Base-by-base conservation (phyloP, 1,140 invertebrate species). In the Brachionus koreanus region DNA sequence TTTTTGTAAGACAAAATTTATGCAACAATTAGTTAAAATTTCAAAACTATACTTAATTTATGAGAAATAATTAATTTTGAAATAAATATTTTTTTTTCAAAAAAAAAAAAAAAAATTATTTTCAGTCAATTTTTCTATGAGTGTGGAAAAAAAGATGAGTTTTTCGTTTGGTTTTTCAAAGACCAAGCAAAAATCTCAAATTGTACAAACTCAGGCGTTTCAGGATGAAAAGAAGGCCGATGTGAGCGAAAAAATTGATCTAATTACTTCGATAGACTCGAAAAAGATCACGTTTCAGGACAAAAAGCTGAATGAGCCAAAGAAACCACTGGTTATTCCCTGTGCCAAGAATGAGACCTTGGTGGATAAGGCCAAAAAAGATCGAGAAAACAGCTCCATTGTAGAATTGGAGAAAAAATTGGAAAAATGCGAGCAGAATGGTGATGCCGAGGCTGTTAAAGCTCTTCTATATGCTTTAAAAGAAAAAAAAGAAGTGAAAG, bases 111-210 rank as follows among this genome's bases (percentile, higher is more conserved):
- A 19, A 69, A 19, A 69, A n/a, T n/a, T n/a, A 6, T 19, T 39
- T 69, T 39, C n/a, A 37, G 25, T n/a, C 16, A 16, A 39, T 43
- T 9, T 19, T 7, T 16, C 5, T 19, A 69, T 69, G 65, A 69
- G 37, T 69, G 65, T 69, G 33, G 65, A 69, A 42, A 69, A 77
- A 61, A 79, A 79, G 49, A 79, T 29, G 19, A 25, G 49, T 2
- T 79, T 79, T 79, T 79, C 76, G 46, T 79, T 79, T 49, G 76
- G 76, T 35, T 79, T 79, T 79, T 79, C 76, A 13, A 79, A 79
- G 33, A 79, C 76, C 33, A 79, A 79, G 16, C 76, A 79, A 61
- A 79, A 79, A 43, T 39, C 61, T 5, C 33, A 42, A 42, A 42
- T 79, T 25, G 49, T 65, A 25, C 49, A 79, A n/a, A 35, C 49